These are phyloP conservation scores for Drosophila pseudotalamancana DNA, from an alignment of 2,888 invertebrate species.

Conservation along the genomic window DNA sequence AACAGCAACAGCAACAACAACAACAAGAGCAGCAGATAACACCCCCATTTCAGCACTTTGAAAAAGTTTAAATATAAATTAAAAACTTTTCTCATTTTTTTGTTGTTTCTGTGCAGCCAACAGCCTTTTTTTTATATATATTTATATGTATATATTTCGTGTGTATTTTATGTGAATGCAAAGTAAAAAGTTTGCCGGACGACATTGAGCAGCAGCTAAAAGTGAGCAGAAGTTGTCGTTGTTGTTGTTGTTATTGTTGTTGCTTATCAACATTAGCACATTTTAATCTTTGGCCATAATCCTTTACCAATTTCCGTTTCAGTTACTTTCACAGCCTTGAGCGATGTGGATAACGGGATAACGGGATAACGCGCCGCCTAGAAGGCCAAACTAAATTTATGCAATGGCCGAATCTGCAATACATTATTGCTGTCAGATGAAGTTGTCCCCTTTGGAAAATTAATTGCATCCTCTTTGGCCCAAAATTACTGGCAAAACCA, in stretches of 20 bases:
- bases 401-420: conserved; percentile 63
- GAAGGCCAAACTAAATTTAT: conserved; percentile 47
- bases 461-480: conserved; percentile 76
- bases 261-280: conserved; percentile 52
- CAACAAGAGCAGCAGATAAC: conserved; percentile 56
- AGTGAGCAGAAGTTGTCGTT: conserved; percentile 14
- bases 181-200: conserved; percentile 77
- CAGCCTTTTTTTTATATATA: no score
- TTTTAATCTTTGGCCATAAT: conserved; percentile 60
- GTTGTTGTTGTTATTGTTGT: conserved; percentile 25
- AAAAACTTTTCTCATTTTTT: conserved; percentile 83
- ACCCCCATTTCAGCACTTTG: conserved; percentile 80
- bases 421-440: conserved; percentile 80
- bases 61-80: conserved; percentile 84
- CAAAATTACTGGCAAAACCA: conserved; percentile 31
- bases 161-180: conserved; percentile 70
- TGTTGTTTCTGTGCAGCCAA: conserved; percentile 49
- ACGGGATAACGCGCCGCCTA: no score
- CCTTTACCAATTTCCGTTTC: conserved; percentile 80
- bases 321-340: conserved; percentile 58
- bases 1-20: conserved; percentile 27
- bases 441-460: conserved; percentile 78
- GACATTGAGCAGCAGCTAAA: conserved; percentile 61
- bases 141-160: no score
- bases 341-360: conserved; percentile 28